Base-by-base conservation (phyloP, 2,888 invertebrate genomes). In the Drosophila parthenogenetica region DNA sequence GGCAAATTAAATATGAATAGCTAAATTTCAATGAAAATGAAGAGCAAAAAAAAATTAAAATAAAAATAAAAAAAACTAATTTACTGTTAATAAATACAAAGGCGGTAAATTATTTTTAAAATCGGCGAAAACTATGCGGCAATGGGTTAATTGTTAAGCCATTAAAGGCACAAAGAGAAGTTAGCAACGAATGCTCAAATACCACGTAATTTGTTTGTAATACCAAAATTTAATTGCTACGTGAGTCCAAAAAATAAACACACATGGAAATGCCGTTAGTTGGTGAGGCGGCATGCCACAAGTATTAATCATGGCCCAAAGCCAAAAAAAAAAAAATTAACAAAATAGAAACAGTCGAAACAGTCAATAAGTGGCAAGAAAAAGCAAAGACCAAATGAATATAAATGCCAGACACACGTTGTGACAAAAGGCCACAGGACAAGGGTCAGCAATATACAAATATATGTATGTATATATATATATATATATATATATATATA, bases 141-240 rank as follows among this genome's bases (percentile, higher is more conserved):
- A 68, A 72, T 64, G 64, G 75, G 76, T 69, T 76, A 75, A 76
- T 76, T 72, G 63, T 72, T 68, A 75, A 72, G 69, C 76, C 75
- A 75, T 76, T 75, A 72, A 54, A 49, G 72, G 22, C 10, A 35
- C 14, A n/a, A 19, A 14, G 11, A 13, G 10, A 35, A 25, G 16
- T 37, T 11, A 51, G 10, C 37, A 35, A 5, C 50, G 17, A 43
- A 42, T 55, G 49, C 29, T n/a, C 17, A 32, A 45, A 48, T 46
- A 43, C 60, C 55, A 48, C 46, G 17, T 51, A 55, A 68, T 51
- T 67, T 60, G 45, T 61, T 69, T 25, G 57, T 17, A 29, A 35
- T 32, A 64, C 19, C 22, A 49, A 45, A 50, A 70, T 73, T 70
- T 66, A 73, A 73, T 73, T 74, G 66, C 25, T 49, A 25, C n/a